phyloP scores from a whole-genome alignment of 2,113 vertebrate genomes.

The Pyrgilauda ruficollis region DNA sequence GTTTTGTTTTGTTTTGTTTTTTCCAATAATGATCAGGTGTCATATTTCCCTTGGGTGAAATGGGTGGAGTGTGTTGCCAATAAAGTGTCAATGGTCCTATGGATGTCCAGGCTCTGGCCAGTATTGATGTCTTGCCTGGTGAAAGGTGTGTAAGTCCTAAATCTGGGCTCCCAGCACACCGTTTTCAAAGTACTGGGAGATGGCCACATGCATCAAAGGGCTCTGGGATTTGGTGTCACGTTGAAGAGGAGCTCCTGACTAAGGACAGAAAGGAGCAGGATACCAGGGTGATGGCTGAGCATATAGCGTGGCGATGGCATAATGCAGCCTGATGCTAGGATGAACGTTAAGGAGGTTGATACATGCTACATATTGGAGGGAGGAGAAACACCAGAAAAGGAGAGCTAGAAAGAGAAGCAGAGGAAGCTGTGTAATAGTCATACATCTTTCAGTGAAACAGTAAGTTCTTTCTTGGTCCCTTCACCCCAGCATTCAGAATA shows the following conservation, averaged over 20 bases:
- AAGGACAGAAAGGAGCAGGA: neutral
- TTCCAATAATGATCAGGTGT: neutral
- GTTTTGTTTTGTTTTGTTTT: neutral
- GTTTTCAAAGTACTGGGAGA: neutral
- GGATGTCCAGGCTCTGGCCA: neutral
- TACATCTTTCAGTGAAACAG: neutral
- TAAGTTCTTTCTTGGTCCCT: neutral
- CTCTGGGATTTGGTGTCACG: neutral
- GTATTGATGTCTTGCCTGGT: neutral
- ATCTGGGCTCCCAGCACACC: fast-evolving
- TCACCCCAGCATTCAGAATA: neutral
- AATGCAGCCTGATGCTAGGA: neutral
- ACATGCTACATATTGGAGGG: neutral
- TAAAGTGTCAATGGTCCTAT: neutral
- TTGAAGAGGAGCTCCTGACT: neutral
- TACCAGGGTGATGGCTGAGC: neutral
- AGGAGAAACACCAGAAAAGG: neutral
- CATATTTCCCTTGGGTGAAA: neutral
- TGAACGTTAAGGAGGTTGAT: neutral
- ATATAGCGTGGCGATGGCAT: neutral
- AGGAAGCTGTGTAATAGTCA: neutral
- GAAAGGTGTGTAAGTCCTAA: neutral
- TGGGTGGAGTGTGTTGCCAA: neutral
- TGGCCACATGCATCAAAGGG: fast-evolving
- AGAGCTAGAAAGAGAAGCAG: neutral